A percentile compares a stretch with the other conserved stretches of the same genome.
Conservation (phyloP, 2,113 vertebrate genomes). For the Albula goreensis region DNA sequence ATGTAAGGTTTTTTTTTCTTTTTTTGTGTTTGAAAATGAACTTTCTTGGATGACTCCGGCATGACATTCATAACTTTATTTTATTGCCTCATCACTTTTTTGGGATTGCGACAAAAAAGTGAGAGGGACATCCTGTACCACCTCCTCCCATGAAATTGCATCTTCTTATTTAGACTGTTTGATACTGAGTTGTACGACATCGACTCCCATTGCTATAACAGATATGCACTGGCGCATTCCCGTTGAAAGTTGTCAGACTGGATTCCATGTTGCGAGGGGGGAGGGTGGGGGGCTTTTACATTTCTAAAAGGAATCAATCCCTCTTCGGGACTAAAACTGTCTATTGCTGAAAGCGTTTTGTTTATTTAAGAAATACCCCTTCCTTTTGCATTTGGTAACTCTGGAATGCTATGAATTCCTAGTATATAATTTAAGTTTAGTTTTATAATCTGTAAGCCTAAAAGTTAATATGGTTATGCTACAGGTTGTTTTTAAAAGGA, state of each 20-base stretch:
- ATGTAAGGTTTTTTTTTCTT: constrained; percentile 85
- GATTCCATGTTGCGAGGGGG: constrained; percentile 73
- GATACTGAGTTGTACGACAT: constrained; percentile 78
- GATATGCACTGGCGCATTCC: constrained; percentile 82
- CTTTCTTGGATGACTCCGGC: constrained; percentile 86
- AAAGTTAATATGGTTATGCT: constrained; percentile 70
- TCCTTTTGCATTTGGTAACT: constrained; percentile 80
- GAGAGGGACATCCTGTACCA: constrained; percentile 76
- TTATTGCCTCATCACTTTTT: constrained; percentile 91
- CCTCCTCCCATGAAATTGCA: constrained; percentile 74
- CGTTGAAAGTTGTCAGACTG: constrained; percentile 76
- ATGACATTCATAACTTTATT: constrained; percentile 92
- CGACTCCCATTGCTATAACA: constrained; percentile 72
- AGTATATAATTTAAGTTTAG: constrained; percentile 85
- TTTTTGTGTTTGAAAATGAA: constrained; percentile 87
- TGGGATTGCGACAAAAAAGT: constrained; percentile 92
- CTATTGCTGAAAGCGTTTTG: constrained; percentile 83
- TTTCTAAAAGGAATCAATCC: constrained; percentile 63
- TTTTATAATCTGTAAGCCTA: constrained; percentile 84
- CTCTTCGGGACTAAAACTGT: constrained; percentile 75
- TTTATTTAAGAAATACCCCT: constrained; percentile 77
- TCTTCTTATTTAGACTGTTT: constrained; percentile 78
- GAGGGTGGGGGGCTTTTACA: constrained; percentile 69
- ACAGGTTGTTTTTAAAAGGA: constrained; percentile 65
- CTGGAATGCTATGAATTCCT: constrained; percentile 83